Conservation (phyloP, 1,140 invertebrate species). For the Anastrepha ludens region DNA sequence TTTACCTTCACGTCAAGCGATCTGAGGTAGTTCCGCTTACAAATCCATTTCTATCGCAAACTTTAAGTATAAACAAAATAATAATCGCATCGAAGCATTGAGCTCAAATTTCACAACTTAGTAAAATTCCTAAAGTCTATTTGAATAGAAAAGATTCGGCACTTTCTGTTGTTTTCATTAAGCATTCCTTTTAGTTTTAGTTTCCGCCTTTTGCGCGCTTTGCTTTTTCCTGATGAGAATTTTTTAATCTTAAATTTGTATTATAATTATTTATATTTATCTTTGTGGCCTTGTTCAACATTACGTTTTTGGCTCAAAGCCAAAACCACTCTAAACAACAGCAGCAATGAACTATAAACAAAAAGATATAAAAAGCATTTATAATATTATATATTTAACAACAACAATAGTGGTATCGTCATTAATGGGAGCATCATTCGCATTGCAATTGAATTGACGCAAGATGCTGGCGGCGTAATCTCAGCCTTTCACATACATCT, state of each 20-base stretch:
- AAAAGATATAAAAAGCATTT: constrained; percentile 1
- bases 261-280: constrained; percentile 8
- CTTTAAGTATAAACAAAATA: too few species aligned
- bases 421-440: constrained; percentile 9
- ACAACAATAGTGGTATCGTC: neutral
- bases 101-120: too few species aligned
- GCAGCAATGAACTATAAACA: constrained; percentile 14
- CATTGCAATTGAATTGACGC: constrained; percentile 11
- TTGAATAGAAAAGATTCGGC: too few species aligned
- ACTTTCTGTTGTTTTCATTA: too few species aligned
- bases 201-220: neutral
- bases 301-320: neutral
- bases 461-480: neutral
- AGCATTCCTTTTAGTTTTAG: too few species aligned
- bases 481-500: neutral
- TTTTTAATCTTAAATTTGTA: neutral
- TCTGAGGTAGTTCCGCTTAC: too few species aligned
- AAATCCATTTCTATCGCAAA: too few species aligned
- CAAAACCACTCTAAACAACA: neutral
- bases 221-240: neutral
- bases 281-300: neutral
- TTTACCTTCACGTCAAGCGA: too few species aligned
- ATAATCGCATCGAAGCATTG: too few species aligned
- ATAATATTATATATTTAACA: constrained; percentile 21
- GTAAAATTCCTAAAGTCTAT: too few species aligned